Percentiles rank a stretch among this genome's conserved stretches.
Conservation (phyloP, 2,797 vertebrate species). For the Chiloscyllium punctatum region DNA sequence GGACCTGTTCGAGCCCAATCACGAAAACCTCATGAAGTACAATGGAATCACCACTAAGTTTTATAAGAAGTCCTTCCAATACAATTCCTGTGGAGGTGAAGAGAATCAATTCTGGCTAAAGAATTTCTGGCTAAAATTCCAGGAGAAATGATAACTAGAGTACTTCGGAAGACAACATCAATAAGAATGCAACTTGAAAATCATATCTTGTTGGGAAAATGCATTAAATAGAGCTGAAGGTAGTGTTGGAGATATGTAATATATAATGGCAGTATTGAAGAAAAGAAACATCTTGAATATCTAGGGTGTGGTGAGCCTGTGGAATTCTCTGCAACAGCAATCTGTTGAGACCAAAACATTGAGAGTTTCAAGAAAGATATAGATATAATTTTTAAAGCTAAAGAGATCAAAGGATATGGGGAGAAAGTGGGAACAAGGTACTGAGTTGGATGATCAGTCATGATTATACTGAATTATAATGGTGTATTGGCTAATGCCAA, state of each 20-base stretch:
- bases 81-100: neutral
- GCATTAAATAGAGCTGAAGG: neutral
- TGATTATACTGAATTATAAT: no score
- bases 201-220: neutral
- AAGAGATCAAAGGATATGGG: no score
- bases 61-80: neutral
- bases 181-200: neutral
- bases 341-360: no score
- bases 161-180: neutral
- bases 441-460: no score
- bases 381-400: no score
- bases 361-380: no score
- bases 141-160: neutral
- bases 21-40: neutral
- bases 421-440: no score
- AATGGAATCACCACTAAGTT: neutral
- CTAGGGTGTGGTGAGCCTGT: no score
- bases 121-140: neutral
- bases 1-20: neutral
- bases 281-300: no score
- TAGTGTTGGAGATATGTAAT: neutral
- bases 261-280: no score
- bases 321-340: no score
- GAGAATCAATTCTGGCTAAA: neutral
- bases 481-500: no score